These are phyloP conservation scores for Strigops habroptila DNA, from an alignment of 2,113 vertebrate species.

Conservation along the genomic window DNA sequence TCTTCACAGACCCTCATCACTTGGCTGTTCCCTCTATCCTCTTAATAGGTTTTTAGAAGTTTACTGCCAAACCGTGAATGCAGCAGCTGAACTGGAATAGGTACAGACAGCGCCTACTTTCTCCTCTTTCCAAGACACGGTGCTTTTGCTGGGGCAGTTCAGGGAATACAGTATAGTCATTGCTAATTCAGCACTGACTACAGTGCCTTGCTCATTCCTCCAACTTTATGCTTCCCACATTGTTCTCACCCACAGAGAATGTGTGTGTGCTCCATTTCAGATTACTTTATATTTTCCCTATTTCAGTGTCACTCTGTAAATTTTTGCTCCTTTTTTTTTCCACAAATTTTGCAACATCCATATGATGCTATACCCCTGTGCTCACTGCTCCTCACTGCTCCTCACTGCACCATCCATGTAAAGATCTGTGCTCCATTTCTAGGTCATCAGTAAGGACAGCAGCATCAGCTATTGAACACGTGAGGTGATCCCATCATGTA, in stretches of 20 bases:
- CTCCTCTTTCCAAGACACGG: background rate
- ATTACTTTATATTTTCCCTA: background rate
- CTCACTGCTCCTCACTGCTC: background rate
- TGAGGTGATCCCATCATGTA: background rate
- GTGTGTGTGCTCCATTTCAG: background rate
- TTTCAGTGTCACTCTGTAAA: background rate
- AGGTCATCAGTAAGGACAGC: background rate
- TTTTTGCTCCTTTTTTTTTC: background rate
- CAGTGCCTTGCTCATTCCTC: background rate
- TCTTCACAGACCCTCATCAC: background rate
- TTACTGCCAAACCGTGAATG: background rate
- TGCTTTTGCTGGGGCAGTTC: background rate
- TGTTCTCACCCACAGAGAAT: background rate
- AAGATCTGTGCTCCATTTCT: background rate
- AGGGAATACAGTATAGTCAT: background rate
- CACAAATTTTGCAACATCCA: background rate
- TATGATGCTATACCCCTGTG: background rate
- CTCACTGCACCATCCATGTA: background rate
- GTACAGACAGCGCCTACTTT: background rate
- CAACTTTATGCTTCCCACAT: background rate
- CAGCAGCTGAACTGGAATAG: background rate
- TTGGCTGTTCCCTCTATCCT: background rate
- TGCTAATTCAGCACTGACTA: background rate
- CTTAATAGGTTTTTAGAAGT: background rate
- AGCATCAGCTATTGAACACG: background rate